These are phyloP conservation scores for Noctua pronuba DNA, from an alignment of 2,888 invertebrate genomes.

Conservation along the genomic window DNA sequence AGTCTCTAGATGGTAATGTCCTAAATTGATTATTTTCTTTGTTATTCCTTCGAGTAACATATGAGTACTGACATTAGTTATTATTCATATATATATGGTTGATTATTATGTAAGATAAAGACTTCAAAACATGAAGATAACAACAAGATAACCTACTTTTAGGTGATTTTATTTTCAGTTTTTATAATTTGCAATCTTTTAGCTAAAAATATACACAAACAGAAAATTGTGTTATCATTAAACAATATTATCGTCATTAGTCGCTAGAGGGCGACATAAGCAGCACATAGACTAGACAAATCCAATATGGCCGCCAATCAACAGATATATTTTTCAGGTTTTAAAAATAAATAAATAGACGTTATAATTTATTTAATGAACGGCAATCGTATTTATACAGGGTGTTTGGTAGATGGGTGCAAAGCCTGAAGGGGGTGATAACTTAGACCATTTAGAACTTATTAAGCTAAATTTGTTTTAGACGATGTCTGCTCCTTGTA, in stretches of 20 bases:
- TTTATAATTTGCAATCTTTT: slow-evolving; percentile 29
- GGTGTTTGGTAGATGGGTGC: no score
- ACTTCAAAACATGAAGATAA: slow-evolving; percentile 63
- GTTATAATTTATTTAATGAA: slow-evolving; percentile 2
- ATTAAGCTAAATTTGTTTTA: no score
- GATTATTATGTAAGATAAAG: slow-evolving; percentile 58
- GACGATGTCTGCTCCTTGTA: no score
- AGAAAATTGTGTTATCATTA: slow-evolving; percentile 40
- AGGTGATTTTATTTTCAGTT: slow-evolving; percentile 42
- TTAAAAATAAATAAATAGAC: not conserved
- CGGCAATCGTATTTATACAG: not conserved
- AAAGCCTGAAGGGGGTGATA: no score
- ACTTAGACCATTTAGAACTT: no score
- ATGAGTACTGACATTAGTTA: slow-evolving; percentile 31
- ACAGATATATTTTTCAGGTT: slow-evolving; percentile 8
- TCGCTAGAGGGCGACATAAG: slow-evolving; percentile 77
- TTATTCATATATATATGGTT: slow-evolving; percentile 41
- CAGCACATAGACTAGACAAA: slow-evolving; percentile 68
- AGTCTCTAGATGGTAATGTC: not conserved
- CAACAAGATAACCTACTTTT: slow-evolving; percentile 70
- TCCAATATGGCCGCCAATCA: slow-evolving; percentile 82
- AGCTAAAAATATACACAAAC: slow-evolving; percentile 43
- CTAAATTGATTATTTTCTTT: slow-evolving; percentile 1
- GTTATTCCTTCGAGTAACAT: not conserved
- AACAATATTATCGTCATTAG: slow-evolving; percentile 28